Evolutionary conservation across 2,797 vertebrate genomes (phyloP), one percentile per base, ranked within the genome.

Genomic region (Zonotrichia albicollis): DNA sequence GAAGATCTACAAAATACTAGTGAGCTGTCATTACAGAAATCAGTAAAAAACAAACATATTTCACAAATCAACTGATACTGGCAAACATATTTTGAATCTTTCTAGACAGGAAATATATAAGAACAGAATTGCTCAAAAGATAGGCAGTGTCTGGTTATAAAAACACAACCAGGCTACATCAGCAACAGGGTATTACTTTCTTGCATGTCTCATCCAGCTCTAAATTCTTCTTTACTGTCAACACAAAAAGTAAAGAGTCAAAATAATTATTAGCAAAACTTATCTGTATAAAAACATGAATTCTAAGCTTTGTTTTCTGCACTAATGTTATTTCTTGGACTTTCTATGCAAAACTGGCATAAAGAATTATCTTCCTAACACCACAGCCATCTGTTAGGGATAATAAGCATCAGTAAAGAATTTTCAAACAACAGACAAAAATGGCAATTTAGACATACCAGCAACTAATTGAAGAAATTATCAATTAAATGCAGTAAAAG

Each of bases 181-280:
- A 84, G 61, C 65, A 82, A 60, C 25, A 87, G 43, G 11, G 5
- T 20, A 46, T 14, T 64, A 26, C 7, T 42, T 53, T 22, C 26
- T 73, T 67, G 40, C 53, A 67, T 30, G 51, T 74, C 60, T 46
- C 19, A 36, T 45, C 4, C 32, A 54, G 6, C n/a, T 75, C 64
- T 67, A 40, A 45, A 78, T 54, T 30, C 3, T 67, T 42, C 72
- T 77, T 43, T 83, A 54, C 40, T 32, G 57, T 38, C 75, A 68
- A 42, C 19, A 68, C 2, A 20, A 77, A 87, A 71, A 72, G 2
- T 23, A 82, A 68, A 43, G 11, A 57, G 27, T 29, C 0, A 0
- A 86, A 84, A 78, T n/a, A 60, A 65, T 45, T 57, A 58, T 70
- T 58, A 84, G 32, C 10, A 90, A 86, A 84, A 84, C 42, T 78